Base-by-base conservation (phyloP, 1,140 invertebrate genomes). In the Diprion similis region DNA sequence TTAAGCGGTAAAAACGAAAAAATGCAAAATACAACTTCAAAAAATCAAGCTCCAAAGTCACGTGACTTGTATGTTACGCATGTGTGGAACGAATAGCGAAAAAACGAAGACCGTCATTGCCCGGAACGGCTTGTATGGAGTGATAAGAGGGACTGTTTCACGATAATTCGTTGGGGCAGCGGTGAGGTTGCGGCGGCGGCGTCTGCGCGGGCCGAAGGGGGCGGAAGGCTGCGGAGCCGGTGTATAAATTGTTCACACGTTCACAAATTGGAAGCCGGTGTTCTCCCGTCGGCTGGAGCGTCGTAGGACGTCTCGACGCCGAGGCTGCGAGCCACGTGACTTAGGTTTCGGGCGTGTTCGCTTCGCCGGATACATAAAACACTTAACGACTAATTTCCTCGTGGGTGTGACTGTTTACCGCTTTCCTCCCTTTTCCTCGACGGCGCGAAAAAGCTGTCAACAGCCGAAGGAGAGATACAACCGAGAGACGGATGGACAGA, bases 321-420 rank as follows among this genome's bases (percentile, higher is more conserved):
- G 66, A 66, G 68, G 59, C 37, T 65, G 66, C 45, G 45, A 18
- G 65, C 70, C 73, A 69, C 68, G 66, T 69, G 68, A 51, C 69
- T 46, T 66, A 6, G 24, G 66, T 74, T 76, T 74, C 75, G 68
- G 45, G 71, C 74, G 75, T 73, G 17, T 79, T 71, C 67, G 13
- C 59, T 45, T 64, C 66, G 74, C 80, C 80, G 83, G 82, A 84
- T 82, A 80, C 82, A 83, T 84, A 84, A 83, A 84, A 81, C 79
- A 81, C 78, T 81, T 78, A 79, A 77, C 80, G 74, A 69, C 78
- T 80, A 81, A 84, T 82, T 82, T 83, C 76, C 80, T 75, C 75
- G 74, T 66, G 71, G 64, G 78, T 73, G 76, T 66, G 70, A 76
- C 37, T 73, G 72, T 76, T 72, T 76, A 70, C 59, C 15, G 59